Evolutionary conservation across 1,140 invertebrate species (phyloP).

Genomic region (Periplaneta americana): DNA sequence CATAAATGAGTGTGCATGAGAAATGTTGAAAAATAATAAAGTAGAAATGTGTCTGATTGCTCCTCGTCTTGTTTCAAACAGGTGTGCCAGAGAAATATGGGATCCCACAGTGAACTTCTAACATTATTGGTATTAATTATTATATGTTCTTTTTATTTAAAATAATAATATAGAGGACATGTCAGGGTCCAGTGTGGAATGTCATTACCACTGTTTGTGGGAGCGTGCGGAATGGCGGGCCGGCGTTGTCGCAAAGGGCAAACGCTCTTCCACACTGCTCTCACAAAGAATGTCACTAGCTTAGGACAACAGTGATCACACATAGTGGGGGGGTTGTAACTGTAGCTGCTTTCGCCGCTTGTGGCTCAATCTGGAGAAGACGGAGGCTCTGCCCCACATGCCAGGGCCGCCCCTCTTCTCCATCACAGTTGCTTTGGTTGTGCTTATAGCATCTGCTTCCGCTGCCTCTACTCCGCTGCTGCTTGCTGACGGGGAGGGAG

Average conservation of each 20-base stretch:
- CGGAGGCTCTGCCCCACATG: not conserved
- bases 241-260: not conserved
- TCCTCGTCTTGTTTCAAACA: slow-evolving; percentile 16
- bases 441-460: not conserved
- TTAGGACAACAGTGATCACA: not conserved
- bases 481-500: not conserved
- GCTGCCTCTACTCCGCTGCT: not conserved
- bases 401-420: too few relatives aligned
- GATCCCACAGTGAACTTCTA: slow-evolving; percentile 19
- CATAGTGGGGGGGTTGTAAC: not conserved
- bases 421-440: too few relatives aligned
- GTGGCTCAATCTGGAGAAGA: not conserved
- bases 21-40: not conserved
- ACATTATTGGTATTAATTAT: slow-evolving; percentile 18
- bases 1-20: not conserved
- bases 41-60: slow-evolving; percentile 4
- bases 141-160: slow-evolving; percentile 7
- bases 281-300: not conserved
- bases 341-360: not conserved
- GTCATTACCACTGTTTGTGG: not conserved
- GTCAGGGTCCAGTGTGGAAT: not conserved
- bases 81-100: slow-evolving; percentile 19
- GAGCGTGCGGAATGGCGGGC: not conserved
- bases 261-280: not conserved
- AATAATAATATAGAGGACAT: slow-evolving; percentile 2